Evolutionary conservation across 2,113 vertebrate genomes (phyloP).

Genomic region (Serilophus lunatus): DNA sequence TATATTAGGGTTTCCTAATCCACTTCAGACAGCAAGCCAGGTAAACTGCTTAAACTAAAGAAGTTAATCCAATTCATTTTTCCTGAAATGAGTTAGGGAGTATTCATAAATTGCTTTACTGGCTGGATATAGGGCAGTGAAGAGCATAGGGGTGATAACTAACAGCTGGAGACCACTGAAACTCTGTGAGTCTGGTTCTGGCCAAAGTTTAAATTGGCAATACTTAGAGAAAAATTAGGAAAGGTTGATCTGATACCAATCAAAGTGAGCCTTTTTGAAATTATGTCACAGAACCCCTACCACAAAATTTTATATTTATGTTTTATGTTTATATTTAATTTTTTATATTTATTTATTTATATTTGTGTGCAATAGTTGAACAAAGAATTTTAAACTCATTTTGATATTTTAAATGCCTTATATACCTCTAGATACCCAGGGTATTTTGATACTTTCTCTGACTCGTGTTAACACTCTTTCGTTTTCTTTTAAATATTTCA

Average conservation of each 20-base stretch:
- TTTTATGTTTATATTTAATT: too few species aligned
- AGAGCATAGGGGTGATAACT: background rate
- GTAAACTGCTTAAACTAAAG: background rate
- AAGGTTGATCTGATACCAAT: background rate
- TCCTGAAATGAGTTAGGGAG: background rate
- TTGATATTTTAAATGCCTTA: background rate
- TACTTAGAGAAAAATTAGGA: background rate
- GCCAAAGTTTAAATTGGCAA: background rate
- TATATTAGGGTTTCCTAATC: conserved; percentile 4
- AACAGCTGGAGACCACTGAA: background rate
- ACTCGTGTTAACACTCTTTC: background rate
- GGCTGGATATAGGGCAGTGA: background rate
- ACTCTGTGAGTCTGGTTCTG: background rate
- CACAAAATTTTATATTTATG: background rate
- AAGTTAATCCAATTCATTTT: background rate
- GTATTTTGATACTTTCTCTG: background rate
- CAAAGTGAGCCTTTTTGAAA: background rate
- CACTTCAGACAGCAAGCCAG: background rate
- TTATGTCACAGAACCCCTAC: background rate
- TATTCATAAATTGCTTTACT: background rate
- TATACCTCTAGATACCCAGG: background rate
- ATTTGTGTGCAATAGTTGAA: background rate
- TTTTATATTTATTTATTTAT: background rate
- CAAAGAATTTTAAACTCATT: background rate
- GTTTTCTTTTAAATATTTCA: background rate